A percentile compares a stretch with the other conserved stretches of the same genome.
Evolutionary conservation across 2,113 vertebrate genomes (phyloP).

Genomic region (Macaca nemestrina): DNA sequence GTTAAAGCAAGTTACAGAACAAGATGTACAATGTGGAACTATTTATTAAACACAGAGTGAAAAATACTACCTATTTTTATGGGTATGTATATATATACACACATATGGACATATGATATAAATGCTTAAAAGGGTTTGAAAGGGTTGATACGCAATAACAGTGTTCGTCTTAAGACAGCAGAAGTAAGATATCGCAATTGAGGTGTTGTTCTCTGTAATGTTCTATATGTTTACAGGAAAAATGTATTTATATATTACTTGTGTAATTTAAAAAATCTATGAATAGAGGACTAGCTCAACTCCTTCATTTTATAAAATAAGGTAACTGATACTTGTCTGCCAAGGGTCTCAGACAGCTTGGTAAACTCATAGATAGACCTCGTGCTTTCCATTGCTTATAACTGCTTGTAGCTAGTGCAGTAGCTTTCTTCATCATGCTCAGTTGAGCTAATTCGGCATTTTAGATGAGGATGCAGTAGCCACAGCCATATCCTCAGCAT

Average conservation of each 20-base stretch:
- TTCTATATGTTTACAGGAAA: neutral
- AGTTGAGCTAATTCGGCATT: neutral
- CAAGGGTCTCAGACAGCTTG: neutral
- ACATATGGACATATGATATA: neutral
- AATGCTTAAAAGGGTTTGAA: neutral
- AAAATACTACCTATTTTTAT: neutral
- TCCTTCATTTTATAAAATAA: neutral
- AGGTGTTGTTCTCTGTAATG: neutral
- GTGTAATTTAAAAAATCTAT: neutral
- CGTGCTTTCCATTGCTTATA: neutral
- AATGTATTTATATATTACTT: neutral
- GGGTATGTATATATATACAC: neutral
- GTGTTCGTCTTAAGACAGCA: neutral
- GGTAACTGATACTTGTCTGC: neutral
- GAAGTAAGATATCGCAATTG: neutral
- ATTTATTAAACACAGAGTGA: neutral
- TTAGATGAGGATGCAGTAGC: neutral
- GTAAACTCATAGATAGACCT: neutral
- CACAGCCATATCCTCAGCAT: neutral
- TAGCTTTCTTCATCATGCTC: neutral
- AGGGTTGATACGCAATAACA: neutral
- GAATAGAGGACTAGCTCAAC: neutral
- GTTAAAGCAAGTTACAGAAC: constrained; percentile 8
- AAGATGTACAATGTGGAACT: neutral
- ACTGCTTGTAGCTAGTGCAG: too few species aligned